Base-by-base conservation (phyloP, 2,888 invertebrate genomes). In the Junonia oenone region DNA sequence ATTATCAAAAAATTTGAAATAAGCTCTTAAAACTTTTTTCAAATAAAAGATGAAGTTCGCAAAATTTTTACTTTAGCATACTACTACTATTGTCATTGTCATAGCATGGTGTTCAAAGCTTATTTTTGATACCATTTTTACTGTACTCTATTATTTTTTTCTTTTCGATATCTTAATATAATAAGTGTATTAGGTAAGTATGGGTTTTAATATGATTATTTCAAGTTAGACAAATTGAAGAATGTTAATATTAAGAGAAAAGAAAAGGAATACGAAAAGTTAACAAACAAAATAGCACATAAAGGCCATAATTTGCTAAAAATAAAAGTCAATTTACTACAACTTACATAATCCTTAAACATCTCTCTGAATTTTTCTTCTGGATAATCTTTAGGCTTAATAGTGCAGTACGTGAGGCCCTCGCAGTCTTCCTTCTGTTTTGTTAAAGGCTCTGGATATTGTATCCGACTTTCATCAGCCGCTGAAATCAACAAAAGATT, bases 331-430 rank as follows among this genome's bases (percentile, higher is more conserved):
- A 9, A 15, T 13, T 6, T 19, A 15, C 29, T 6, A 3, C 13
- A 45, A 67, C 78, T 78, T 68, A 78, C 80, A 56, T 72, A 70
- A 56, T 71, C 75, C 61, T 76, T 80, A 17, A 83, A 80, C 65
- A 85, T 68, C 2, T 67, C 67, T 55, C 82, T 78, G 56, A 78
- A 83, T 14, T 65, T 58, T 1, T 74, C 71, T 22, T 84, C 75
- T 4, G 86, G 85, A 17, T 85, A 87, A 47, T 80, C 66, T 0
- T 63, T 45, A 0, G 84, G 82, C 56, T 80, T 85, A 13, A 80
- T 51, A 0, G 78, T 76, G 61, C 86, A 87, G 64, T 73, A 87
- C 6, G 70, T 78, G 4, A 45, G 51, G 19, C 65, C 15, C 78
- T 75, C 0, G 68, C 66, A 3, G 63, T 48, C 14, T 0, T 51